phyloP scores from a whole-genome alignment of 2,888 invertebrate genomes.

The Dinocampus coccinellae region DNA sequence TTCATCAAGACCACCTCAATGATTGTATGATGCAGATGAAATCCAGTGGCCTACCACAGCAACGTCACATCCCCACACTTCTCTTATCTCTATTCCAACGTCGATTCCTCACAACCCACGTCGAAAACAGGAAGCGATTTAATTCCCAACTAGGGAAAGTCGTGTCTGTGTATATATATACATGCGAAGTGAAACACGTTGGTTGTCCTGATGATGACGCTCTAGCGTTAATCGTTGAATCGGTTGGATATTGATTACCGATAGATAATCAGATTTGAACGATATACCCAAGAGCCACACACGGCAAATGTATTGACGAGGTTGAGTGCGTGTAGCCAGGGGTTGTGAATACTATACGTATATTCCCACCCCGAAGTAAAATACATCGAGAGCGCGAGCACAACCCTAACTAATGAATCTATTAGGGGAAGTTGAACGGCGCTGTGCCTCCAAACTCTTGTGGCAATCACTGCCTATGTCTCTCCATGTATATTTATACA shows the following conservation, averaged over 20 bases:
- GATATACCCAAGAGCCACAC: slow-evolving; percentile 43
- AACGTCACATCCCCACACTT: neutral
- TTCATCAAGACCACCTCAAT: neutral
- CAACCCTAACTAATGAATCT: slow-evolving; percentile 61
- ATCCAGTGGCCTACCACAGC: slow-evolving; percentile 20
- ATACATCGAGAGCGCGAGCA: slow-evolving; percentile 40
- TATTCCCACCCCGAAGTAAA: slow-evolving; percentile 30
- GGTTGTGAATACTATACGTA: slow-evolving; percentile 39
- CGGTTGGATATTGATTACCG: slow-evolving; percentile 61
- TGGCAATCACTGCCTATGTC: slow-evolving; percentile 56
- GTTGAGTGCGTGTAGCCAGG: slow-evolving; percentile 39
- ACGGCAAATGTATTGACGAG: slow-evolving; percentile 36
- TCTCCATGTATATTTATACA: slow-evolving; percentile 47
- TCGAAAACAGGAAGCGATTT: slow-evolving; percentile 17
- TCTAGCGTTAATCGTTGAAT: slow-evolving; percentile 50
- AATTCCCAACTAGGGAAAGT: slow-evolving; percentile 26
- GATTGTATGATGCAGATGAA: slow-evolving; percentile 21
- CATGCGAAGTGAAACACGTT: slow-evolving; percentile 8
- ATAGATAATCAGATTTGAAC: slow-evolving; percentile 61
- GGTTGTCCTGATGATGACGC: slow-evolving; percentile 19
- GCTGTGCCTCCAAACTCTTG: slow-evolving; percentile 42
- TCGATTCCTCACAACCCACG: neutral
- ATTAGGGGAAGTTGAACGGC: slow-evolving; percentile 57
- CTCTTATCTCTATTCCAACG: neutral
- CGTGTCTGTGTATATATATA: slow-evolving; percentile 1